phyloP scores from a whole-genome alignment of 2,888 invertebrate genomes.

The Cetonia aurata region DNA sequence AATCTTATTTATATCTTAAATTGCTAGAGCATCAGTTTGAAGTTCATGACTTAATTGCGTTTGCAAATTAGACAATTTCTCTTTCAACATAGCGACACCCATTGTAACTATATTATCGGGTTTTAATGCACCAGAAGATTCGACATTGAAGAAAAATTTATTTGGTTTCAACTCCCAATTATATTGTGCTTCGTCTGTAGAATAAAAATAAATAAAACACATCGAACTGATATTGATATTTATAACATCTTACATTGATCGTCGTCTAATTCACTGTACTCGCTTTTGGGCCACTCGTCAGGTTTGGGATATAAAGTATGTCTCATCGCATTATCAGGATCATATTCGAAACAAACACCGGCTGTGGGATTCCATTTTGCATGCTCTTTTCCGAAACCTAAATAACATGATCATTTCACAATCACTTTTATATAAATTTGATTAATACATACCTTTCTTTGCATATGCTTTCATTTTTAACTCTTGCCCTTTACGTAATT shows the following conservation, averaged over 20 bases:
- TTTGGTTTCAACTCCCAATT: constrained; percentile 96
- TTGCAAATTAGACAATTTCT: constrained; percentile 95
- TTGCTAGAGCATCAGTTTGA: constrained; percentile 85
- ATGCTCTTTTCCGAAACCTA: constrained; percentile 94
- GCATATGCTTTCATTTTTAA: constrained; percentile 95
- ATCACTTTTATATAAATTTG: background rate
- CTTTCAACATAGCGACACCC: constrained; percentile 93
- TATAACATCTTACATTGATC: constrained; percentile 77
- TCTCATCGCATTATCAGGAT: constrained; percentile 97
- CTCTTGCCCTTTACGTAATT: constrained; percentile 88
- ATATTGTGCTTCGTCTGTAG: constrained; percentile 87
- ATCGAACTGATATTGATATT: constrained; percentile 1
- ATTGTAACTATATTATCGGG: constrained; percentile 98
- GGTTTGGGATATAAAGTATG: constrained; percentile 97
- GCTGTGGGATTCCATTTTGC: constrained; percentile 99
- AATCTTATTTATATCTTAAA: constrained; percentile 62
- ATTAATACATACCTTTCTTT: constrained; percentile 78
- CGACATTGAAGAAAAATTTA: constrained; percentile 97
- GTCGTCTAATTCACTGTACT: constrained; percentile 93
- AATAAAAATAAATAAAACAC: constrained; percentile 8
- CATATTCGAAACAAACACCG: constrained; percentile 98
- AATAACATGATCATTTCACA: background rate
- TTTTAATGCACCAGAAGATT: constrained; percentile 92
- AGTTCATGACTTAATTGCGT: constrained; percentile 91
- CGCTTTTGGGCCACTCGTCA: constrained; percentile 99